phyloP scores from a whole-genome alignment of 2,888 invertebrate genomes.

The Caenorhabditis sinica region DNA sequence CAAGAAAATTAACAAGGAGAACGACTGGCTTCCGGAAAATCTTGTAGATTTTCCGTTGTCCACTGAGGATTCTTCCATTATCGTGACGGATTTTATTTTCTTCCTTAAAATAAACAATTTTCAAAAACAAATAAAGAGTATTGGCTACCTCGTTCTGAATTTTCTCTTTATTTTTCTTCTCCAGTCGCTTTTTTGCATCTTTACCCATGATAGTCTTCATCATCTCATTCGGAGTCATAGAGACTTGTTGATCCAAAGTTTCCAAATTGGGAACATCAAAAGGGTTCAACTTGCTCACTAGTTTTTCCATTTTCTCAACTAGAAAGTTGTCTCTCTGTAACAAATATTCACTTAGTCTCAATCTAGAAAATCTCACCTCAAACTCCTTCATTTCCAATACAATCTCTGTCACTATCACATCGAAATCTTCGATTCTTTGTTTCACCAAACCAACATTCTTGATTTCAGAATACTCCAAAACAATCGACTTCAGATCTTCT shows the following conservation, averaged over 20 bases:
- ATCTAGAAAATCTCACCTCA: constrained; percentile 6
- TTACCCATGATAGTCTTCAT: background rate
- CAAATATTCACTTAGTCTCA: background rate
- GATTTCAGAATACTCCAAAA: constrained; percentile 8
- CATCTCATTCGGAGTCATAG: background rate
- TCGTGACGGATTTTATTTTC: constrained; percentile 25
- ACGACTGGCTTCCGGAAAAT: constrained; percentile 39
- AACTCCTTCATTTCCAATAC: constrained; percentile 32
- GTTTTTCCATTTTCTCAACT: constrained; percentile 24
- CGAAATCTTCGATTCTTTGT: constrained; percentile 26
- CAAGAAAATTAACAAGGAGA: constrained; percentile 33
- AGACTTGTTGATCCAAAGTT: constrained; percentile 3
- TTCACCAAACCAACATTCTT: background rate
- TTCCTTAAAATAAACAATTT: constrained; percentile 18
- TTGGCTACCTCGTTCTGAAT: constrained; percentile 12
- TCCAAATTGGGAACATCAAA: constrained; percentile 40
- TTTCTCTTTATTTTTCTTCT: background rate
- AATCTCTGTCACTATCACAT: constrained; percentile 9
- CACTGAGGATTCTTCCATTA: constrained; percentile 8
- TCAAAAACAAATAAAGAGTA: background rate
- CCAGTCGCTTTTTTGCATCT: background rate
- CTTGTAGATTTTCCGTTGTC: constrained; percentile 26
- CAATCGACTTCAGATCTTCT: constrained; percentile 22
- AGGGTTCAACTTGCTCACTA: constrained; percentile 38
- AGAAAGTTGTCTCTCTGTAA: constrained; percentile 33